phyloP scores from a whole-genome alignment of 2,797 vertebrate species.

The Notoglanidium macrostoma region DNA sequence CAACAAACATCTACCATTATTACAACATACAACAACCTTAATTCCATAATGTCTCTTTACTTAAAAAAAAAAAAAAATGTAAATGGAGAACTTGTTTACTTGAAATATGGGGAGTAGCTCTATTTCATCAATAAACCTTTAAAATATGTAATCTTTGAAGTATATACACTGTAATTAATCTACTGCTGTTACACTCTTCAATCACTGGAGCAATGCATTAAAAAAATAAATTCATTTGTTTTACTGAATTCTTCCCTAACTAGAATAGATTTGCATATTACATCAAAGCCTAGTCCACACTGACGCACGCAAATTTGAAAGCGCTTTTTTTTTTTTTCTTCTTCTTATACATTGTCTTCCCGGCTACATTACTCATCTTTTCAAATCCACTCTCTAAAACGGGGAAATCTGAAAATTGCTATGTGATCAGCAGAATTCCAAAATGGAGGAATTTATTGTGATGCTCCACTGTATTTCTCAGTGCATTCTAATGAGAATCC shows the following conservation, averaged over 20 bases:
- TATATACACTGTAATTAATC: not conserved
- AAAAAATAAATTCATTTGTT: not conserved
- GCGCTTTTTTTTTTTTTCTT: not conserved
- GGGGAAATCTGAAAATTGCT: too few relatives aligned
- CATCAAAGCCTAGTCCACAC: not conserved
- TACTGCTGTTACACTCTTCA: not conserved
- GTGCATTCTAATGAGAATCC: not conserved
- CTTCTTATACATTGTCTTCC: not conserved
- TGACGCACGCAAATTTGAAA: not conserved
- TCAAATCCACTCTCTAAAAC: not conserved
- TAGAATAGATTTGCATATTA: not conserved
- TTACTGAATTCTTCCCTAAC: not conserved
- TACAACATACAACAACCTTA: not conserved
- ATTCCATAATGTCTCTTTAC: not conserved
- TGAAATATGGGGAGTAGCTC: too few relatives aligned
- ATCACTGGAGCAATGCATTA: not conserved
- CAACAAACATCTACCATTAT: too few relatives aligned
- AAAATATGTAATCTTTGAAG: not conserved
- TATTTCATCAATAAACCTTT: not conserved
- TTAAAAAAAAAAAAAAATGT: not conserved
- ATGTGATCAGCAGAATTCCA: too few relatives aligned
- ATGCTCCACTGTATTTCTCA: not conserved
- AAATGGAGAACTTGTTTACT: not conserved
- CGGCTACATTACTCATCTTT: not conserved
- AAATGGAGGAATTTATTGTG: not conserved